phyloP scores from a whole-genome alignment of 2,797 vertebrate genomes.

The Alfaro cultratus region DNA sequence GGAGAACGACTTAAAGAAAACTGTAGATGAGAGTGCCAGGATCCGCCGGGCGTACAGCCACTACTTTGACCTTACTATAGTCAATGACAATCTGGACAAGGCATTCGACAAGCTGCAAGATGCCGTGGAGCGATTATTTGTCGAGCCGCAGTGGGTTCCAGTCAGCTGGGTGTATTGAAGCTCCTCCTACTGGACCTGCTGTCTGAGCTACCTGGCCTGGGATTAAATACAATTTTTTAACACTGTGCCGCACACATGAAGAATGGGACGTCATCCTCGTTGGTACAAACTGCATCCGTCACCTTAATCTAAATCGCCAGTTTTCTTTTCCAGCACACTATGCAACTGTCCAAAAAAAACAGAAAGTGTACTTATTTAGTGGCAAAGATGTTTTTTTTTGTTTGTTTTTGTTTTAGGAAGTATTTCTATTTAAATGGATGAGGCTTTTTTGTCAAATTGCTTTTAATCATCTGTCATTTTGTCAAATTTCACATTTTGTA shows the following conservation, averaged over 20 bases:
- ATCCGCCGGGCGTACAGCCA: constrained; percentile 96
- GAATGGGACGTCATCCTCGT: constrained; percentile 51
- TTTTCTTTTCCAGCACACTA: constrained; percentile 77
- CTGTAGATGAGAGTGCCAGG: constrained; percentile 95
- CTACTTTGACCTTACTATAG: constrained; percentile 96
- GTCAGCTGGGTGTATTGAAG: constrained; percentile 96
- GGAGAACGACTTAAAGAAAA: constrained; percentile 98
- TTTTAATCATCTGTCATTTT: constrained; percentile 51
- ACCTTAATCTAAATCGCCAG: constrained; percentile 78
- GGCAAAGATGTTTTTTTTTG: constrained; percentile 66
- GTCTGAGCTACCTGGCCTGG: constrained; percentile 29
- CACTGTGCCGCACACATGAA: constrained; percentile 47
- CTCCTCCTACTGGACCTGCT: constrained; percentile 23
- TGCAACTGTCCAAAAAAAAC: constrained; percentile 79
- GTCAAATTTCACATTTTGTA: constrained; percentile 51
- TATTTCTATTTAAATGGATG: constrained; percentile 84
- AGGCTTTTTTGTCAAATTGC: constrained; percentile 31
- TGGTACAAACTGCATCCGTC: constrained; percentile 68
- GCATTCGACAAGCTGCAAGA: constrained; percentile 94
- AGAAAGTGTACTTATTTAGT: constrained; percentile 98
- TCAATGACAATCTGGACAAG: constrained; percentile 98
- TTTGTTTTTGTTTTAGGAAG: constrained; percentile 85
- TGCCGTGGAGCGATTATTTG: constrained; percentile 87
- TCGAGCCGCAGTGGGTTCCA: constrained; percentile 96
- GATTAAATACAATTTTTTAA: constrained; percentile 33